These are phyloP conservation scores for Drosophila pseudotalamancana DNA, from an alignment of 2,888 invertebrate genomes.

Conservation along the genomic window DNA sequence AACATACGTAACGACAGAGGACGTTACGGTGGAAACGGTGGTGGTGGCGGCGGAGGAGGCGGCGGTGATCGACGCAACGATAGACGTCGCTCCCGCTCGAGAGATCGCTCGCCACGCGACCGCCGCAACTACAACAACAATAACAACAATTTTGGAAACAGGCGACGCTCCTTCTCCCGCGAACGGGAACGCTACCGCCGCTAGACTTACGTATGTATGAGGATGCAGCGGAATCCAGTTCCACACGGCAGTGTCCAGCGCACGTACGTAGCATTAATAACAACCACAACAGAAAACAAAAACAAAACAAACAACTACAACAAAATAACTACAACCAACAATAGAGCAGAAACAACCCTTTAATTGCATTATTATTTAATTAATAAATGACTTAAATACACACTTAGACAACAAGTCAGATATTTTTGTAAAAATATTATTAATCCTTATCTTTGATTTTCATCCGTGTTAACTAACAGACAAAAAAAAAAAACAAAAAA, in stretches of 20 bases:
- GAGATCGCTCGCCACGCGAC: conserved; percentile 73
- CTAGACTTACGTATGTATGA: conserved; percentile 50
- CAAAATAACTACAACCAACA: conserved; percentile 18
- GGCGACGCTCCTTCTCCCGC: conserved; percentile 82
- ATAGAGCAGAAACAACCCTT: conserved; percentile 32
- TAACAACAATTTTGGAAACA: conserved; percentile 44
- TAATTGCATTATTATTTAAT: conserved; percentile 51
- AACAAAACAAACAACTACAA: conserved; percentile 13
- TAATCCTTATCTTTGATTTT: conserved; percentile 55
- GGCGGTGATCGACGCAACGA: conserved; percentile 53
- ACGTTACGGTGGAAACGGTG: conserved; percentile 56
- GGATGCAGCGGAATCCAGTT: conserved; percentile 18
- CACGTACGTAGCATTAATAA: conserved; percentile 75
- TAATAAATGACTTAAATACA: conserved; percentile 53
- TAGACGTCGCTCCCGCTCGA: conserved; percentile 74
- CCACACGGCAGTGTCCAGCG: conserved; percentile 51
- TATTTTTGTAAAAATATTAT: conserved; percentile 53
- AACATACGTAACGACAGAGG: conserved; percentile 70
- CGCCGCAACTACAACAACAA: conserved; percentile 70
- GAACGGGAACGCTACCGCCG: conserved; percentile 84
- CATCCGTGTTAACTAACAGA: conserved; percentile 48
- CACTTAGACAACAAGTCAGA: conserved; percentile 32
- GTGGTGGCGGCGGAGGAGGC: conserved; percentile 42
- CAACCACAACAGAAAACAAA: conserved; percentile 21
- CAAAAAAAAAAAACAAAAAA: conserved; percentile 8